Evolutionary conservation across 2,113 vertebrate genomes (phyloP), one percentile per base, ranked within the genome.

Genomic region (Eretmochelys imbricata): DNA sequence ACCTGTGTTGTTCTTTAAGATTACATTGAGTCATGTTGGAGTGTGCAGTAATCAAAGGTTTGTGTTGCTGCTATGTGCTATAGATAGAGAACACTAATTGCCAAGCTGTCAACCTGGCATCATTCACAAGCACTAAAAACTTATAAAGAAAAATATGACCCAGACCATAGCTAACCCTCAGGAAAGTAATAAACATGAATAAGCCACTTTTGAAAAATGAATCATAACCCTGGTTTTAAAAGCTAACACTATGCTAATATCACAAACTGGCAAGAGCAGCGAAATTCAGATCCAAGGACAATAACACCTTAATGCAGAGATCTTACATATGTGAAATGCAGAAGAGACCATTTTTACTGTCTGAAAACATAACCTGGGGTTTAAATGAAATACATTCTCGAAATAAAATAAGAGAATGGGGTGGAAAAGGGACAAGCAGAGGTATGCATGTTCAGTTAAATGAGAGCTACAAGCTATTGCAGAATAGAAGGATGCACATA

Each of bases 221-320:
- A 83, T 49, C n/a, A 46, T 54, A 89, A 84, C 27, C 22, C 6
- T 11, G 9, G 10, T 82, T 89, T 95, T 69, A 49, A 91, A 83
- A 80, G 13, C 46, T 69, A 1, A 87, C 59, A 55, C 38, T 10
- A 16, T 55, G 35, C 2, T 78, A 14, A 91, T 80, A 27, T 51
- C 31, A 76, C 54, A 65, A 93, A 16, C 20, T 49, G n/a, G 11
- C 82, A 69, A 55, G 69, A 69, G 78, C 29, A 84, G 13, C 54
- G 78, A 91, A 80, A 90, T 46, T 82, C 38, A 17, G 31, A 1
- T 59, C 57, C 11, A 85, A 87, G 27, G 65, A 24, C 31, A 11
- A 14, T 17, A 83, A 46, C 17, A 90, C 16, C 5, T 62, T 78
- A 8, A 31, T 24, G 31, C 53, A 42, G 79, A 38, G 10, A 10